Base-by-base conservation (phyloP, 2,888 invertebrate species). In the Sisyra terminalis region DNA sequence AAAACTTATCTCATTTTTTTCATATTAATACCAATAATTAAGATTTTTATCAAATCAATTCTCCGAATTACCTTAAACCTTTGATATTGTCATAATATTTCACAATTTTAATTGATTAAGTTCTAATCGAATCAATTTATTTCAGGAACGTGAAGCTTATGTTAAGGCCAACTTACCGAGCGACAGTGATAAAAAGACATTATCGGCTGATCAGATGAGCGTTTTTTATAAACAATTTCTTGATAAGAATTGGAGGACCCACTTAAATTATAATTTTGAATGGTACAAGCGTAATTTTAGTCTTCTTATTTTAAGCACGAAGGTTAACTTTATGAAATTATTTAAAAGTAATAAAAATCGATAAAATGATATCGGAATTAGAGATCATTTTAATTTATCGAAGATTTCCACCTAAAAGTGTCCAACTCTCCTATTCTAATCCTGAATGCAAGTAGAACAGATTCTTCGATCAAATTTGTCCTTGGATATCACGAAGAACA, bases 171-270 rank as follows among this genome's bases (percentile, higher is more conserved):
- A 67, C 43, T 48, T 65, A 11, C 67, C 68, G 37, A 64, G 65
- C 41, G 57, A 63, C 6, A 63, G 45, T n/a, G 56, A 55, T 16
- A 61, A 71, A 49, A 64, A 67, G 42, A 72, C 70, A 34, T 57
- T 81, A 15, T 73, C 76, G 3, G 78, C 85, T 1, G 86, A 87
- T 61, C 81, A 85, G 61, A 83, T 90, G 81, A 87, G 89, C 52
- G 74, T 78, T 16, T 90, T 90, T 61, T 90, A 90, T 56, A 88
- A 85, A 64, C 61, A 71, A 39, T 90, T 90, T 58, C 65, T 90
- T 10, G 84, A 89, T 58, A 78, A 80, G 55, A 84, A 89, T 58
- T 82, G 81, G 76, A 71, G 69, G 50, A 59, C 65, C 1, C 89
- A 90, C 58, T 61, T 80, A 1, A 61, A 67, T 45, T 90, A 89